Conservation (phyloP, 2,888 invertebrate genomes). For the Melanchra persicariae region DNA sequence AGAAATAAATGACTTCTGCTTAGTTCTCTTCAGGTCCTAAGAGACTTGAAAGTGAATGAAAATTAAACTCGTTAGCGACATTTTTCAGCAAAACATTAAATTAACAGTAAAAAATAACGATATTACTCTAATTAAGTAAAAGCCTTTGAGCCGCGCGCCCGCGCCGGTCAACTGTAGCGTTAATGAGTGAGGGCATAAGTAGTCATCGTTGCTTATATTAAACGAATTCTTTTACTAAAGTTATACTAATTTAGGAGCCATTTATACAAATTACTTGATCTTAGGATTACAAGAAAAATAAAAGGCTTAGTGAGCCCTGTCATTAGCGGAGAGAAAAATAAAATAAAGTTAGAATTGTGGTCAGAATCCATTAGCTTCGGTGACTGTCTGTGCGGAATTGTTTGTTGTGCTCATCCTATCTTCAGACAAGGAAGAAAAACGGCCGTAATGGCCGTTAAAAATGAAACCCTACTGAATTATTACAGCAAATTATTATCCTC, state of each 20-base stretch:
- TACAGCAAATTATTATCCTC: conserved; percentile 48
- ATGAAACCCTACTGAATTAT: conserved; percentile 44
- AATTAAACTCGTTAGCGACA: conserved; percentile 15
- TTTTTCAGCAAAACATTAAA: conserved; percentile 32
- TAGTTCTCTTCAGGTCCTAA: background rate
- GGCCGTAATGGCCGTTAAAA: conserved; percentile 64
- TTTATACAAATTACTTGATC: conserved; percentile 32
- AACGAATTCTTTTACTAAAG: conserved; percentile 24
- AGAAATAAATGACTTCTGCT: background rate
- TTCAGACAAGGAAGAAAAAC: conserved; percentile 59
- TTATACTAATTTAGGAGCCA: conserved; percentile 11
- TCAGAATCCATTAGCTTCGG: conserved; percentile 63
- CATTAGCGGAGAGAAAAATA: conserved; percentile 41
- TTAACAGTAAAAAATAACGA: conserved; percentile 31
- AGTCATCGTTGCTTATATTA: conserved; percentile 45
- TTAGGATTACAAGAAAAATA: conserved; percentile 32
- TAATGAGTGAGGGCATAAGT: conserved; percentile 37
- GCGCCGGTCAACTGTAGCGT: conserved; percentile 24
- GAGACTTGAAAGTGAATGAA: conserved; percentile 32
- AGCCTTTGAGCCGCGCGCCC: conserved; percentile 19
- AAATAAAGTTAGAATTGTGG: conserved; percentile 61
- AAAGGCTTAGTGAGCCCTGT: conserved; percentile 30
- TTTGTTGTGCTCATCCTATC: conserved; percentile 36
- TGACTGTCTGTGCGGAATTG: conserved; percentile 49
- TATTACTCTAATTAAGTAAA: conserved; percentile 50